Percentiles rank a stretch among this genome's conserved stretches.
phyloP scores from a whole-genome alignment of 2,888 invertebrate species.

The Julus scanicus region DNA sequence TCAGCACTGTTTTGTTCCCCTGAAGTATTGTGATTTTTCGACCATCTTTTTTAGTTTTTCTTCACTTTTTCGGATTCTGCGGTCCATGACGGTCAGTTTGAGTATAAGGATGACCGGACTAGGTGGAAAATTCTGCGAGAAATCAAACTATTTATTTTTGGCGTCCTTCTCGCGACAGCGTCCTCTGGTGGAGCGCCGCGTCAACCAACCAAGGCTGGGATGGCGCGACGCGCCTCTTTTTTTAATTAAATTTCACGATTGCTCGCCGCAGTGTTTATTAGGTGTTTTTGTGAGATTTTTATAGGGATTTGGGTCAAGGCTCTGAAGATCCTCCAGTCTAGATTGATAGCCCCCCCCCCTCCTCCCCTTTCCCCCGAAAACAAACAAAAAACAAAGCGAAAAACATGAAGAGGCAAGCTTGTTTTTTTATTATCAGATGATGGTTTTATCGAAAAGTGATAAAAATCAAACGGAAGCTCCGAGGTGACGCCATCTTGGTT shows the following conservation, averaged over 20 bases:
- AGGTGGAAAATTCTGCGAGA: background rate
- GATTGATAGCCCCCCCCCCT: background rate
- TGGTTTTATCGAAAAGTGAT: no score
- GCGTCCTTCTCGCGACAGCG: background rate
- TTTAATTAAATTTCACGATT: constrained; percentile 14
- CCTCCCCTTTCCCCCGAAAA: no score
- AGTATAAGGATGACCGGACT: background rate
- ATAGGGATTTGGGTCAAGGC: constrained; percentile 33
- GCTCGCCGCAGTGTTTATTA: background rate
- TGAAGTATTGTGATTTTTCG: background rate
- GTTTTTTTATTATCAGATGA: no score
- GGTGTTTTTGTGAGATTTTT: constrained; percentile 33
- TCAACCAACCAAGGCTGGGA: background rate
- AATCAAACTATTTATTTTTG: background rate
- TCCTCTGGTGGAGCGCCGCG: background rate
- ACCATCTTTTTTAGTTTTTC: background rate
- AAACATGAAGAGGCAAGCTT: background rate
- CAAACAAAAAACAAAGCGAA: constrained; percentile 22
- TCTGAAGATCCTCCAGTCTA: constrained; percentile 25
- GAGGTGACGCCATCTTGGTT: no score
- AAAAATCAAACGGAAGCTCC: no score
- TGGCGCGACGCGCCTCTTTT: background rate
- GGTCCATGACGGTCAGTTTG: background rate
- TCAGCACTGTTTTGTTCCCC: background rate
- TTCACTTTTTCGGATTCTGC: background rate